Base-by-base conservation (phyloP, 2,888 invertebrate species). In the Lobophora halterata region DNA sequence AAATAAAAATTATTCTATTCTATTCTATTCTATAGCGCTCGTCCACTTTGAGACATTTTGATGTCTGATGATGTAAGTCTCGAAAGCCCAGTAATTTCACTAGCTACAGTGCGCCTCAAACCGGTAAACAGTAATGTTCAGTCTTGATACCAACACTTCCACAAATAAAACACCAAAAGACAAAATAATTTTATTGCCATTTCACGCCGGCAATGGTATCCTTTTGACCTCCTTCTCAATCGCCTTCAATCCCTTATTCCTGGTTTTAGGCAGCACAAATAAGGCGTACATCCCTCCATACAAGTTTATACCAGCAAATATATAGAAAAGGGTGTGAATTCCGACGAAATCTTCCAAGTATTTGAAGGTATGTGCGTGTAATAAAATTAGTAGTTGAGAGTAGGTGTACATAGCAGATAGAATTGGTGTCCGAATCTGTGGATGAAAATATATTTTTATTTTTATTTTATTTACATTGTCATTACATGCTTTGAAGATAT, bases 221-320 rank as follows among this genome's bases (percentile, higher is more conserved):
- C 79, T 61, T 44, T 77, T 82, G 12, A 86, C 33, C 11, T 79
- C 79, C 11, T 55, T 72, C 25, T 85, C 83, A 9, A 86, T 76
- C 21, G 78, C 72, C 48, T 49, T 71, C 0, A 73, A 58, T 30
- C 45, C 73, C 30, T 65, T 77, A 8, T 61, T 55, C 7, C 59
- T 77, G 4, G 78, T 53, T 2, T 63, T 54, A 0, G 85, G 85
- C 3, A 81, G 38, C 1, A 52, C 63, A 2, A 77, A 75, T 1
- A 81, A 27, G 0, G 71, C 49, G 58, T 82, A 85, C 44, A 83
- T 75, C 1, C 69, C 75, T 0, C 74, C 81, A 36, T 68, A 72
- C 20, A 85, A 41, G 61, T 81, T 83, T 9, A 83, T 46, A 36
- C 69, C 43, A 0, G 80, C 71, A 33, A 78, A 86, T 46, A 83